phyloP scores from a whole-genome alignment of 2,888 invertebrate species.

The Drosophila atripex region DNA sequence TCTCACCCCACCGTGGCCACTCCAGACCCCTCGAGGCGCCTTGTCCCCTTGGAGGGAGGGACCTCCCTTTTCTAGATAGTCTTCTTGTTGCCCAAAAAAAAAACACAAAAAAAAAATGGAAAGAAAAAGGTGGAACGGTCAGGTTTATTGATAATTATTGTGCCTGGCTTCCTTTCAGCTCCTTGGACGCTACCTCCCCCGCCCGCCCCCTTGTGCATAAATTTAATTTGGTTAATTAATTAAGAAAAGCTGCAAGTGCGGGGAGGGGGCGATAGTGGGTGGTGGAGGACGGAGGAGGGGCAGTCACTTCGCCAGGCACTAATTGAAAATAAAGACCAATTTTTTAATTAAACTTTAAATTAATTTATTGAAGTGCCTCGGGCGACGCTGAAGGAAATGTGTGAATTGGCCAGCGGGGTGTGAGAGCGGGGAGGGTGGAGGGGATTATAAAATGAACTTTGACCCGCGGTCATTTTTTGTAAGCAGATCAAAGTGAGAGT shows the following conservation, averaged over 20 bases:
- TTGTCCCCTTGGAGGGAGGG: no score
- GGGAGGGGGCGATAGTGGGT: not conserved
- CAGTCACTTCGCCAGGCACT: conserved; percentile 45
- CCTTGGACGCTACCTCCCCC: not conserved
- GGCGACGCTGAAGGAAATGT: conserved; percentile 3
- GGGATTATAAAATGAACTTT: not conserved
- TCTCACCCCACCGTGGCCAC: not conserved
- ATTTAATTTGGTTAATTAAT: conserved; percentile 78
- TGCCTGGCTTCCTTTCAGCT: conserved; percentile 61
- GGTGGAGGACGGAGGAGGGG: not conserved
- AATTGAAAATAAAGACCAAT: conserved; percentile 78
- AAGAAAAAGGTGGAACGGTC: conserved; percentile 41
- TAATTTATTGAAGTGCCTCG: conserved; percentile 75
- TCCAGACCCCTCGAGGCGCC: not conserved
- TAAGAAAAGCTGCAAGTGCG: conserved; percentile 62
- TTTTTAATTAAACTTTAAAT: conserved; percentile 79
- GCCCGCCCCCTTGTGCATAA: conserved; percentile 60
- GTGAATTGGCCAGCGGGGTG: not conserved
- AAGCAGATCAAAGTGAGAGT: not conserved
- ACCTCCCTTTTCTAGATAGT: not conserved
- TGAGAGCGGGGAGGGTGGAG: not conserved
- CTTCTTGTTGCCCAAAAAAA: conserved; percentile 4
- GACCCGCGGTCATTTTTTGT: conserved; percentile 9
- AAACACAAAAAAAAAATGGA: conserved; percentile 29
- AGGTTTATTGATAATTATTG: conserved; percentile 78